phyloP scores from a whole-genome alignment of 1,140 invertebrate species.

The Hycleus phaleratus region DNA sequence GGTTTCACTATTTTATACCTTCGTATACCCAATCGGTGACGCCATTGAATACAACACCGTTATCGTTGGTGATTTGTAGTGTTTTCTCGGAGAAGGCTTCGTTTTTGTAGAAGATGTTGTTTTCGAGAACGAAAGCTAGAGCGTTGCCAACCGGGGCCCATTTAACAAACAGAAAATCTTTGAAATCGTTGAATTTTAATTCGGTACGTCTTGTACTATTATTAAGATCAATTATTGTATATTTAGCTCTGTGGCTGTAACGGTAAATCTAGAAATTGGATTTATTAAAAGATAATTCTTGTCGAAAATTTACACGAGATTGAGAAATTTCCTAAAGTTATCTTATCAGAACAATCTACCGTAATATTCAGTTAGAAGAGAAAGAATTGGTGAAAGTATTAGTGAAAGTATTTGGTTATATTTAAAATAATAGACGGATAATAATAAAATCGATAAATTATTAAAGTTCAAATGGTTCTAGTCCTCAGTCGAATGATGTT shows the following conservation, averaged over 20 bases:
- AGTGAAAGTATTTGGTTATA: too few species aligned
- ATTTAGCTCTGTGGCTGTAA: constrained; percentile 49
- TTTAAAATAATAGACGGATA: too few species aligned
- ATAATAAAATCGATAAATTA: too few species aligned
- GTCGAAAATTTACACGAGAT: neutral
- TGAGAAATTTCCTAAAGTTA: too few species aligned
- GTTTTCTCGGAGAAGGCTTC: constrained; percentile 2
- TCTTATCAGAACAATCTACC: too few species aligned
- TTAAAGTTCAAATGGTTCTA: too few species aligned
- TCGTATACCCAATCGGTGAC: constrained; percentile 78
- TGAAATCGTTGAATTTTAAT: constrained; percentile 5
- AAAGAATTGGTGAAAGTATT: too few species aligned
- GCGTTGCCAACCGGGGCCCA: constrained; percentile 67
- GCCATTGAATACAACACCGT: constrained; percentile 60
- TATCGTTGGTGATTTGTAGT: constrained; percentile 44
- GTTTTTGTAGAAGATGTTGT: constrained; percentile 59
- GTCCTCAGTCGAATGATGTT: too few species aligned
- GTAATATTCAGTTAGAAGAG: too few species aligned
- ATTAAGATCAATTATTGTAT: constrained; percentile 48
- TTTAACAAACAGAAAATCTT: constrained; percentile 44
- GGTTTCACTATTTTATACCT: constrained; percentile 42
- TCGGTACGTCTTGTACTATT: constrained; percentile 35
- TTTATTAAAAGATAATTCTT: constrained; percentile 31
- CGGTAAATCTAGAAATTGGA: constrained; percentile 46
- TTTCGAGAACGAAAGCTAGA: constrained; percentile 67